A percentile compares a stretch with the other conserved stretches of the same genome.
Evolutionary conservation across 2,797 vertebrate species (phyloP).

Genomic region (Pelobates cultripes): DNA sequence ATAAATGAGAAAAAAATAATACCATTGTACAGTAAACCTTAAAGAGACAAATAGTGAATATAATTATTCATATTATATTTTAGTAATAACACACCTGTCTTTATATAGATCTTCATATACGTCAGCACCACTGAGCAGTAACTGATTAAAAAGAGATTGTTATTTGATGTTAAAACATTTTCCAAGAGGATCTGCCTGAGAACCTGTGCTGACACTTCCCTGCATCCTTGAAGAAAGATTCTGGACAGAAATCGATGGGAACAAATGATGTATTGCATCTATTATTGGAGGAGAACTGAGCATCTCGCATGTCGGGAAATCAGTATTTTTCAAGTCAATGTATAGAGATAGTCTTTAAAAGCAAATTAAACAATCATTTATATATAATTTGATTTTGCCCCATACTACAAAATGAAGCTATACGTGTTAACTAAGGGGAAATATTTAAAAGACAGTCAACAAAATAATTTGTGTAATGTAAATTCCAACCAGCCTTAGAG

Average conservation of each 20-base stretch:
- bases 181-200: background rate
- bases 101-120: no score
- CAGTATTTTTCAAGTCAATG: background rate
- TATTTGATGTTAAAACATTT: background rate
- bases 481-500: background rate
- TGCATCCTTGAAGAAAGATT: background rate
- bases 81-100: no score
- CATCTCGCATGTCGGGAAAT: constrained; percentile 55
- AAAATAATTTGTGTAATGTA: background rate
- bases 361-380: constrained; percentile 10
- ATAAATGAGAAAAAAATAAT: no score
- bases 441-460: background rate
- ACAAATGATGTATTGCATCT: constrained; percentile 55
- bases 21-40: no score
- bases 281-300: constrained; percentile 49
- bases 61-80: no score
- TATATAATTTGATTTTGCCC: background rate
- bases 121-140: background rate
- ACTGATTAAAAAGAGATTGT: background rate
- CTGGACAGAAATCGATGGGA: constrained; percentile 55
- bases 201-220: background rate
- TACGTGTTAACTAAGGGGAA: background rate
- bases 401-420: background rate
- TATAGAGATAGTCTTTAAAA: constrained; percentile 2
- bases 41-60: no score